Base-by-base conservation (phyloP, 2,888 invertebrate genomes). In the Lydus trimaculatus region DNA sequence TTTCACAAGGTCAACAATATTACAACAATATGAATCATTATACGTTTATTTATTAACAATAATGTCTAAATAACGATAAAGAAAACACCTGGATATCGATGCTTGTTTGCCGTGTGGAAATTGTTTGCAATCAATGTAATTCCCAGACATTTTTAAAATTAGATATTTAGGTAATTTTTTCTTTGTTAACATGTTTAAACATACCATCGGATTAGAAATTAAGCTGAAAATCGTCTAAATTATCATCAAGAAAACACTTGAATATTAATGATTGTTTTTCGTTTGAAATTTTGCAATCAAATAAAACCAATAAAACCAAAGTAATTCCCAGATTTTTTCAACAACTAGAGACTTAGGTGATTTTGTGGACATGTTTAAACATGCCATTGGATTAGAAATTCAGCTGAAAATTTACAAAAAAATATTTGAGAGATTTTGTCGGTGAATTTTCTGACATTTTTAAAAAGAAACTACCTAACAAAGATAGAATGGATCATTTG, bases 11-110 rank as follows among this genome's bases (percentile, higher is more conserved):
- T 48, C 43, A 43, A 43, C 43, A 4, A 43, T 43, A 43, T 43
- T 48, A 48, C 48, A 48, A 48, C 48, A 20, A 48, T 20, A 48
- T 48, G 48, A 48, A 48, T 48, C 48, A 48, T 48, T 43, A 43
- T n/a, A 17, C 43, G 43, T 43, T 43, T 43, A 43, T 43, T 43
- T 43, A 43, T 43, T 43, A 43, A 43, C 43, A 43, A 43, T 43
- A 43, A 43, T 43, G 20, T 48, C 20, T 20, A 48, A 20, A 48
- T 20, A 48, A 48, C 23, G 20, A 20, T 48, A 20, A 20, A 20
- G 48, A 48, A 23, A 48, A 48, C 48, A 48, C 48, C 48, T 48
- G 48, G 48, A 20, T 20, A 43, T 48, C 20, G 43, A n/a, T 28
- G 28, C 2, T 28, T 28, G 2, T 28, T 28, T 28, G 2, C 4